phyloP scores from a whole-genome alignment of 2,888 invertebrate species.

The Cristatella mucedo region DNA sequence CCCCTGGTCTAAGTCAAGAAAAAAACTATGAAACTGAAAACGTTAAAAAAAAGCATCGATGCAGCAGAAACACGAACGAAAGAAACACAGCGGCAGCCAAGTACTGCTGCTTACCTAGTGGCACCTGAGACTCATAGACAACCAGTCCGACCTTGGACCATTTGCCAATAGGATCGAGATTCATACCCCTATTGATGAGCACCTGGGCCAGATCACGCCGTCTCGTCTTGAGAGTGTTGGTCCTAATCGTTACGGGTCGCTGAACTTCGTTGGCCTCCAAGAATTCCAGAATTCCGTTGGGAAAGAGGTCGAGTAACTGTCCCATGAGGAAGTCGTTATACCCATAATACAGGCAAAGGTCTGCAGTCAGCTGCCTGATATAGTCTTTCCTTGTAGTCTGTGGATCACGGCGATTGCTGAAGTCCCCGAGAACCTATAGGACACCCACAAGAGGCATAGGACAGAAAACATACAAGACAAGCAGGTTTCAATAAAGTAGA shows the following conservation, averaged over 20 bases:
- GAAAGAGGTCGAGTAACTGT: conserved; percentile 45
- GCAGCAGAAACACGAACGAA: neutral
- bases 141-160: conserved; percentile 98
- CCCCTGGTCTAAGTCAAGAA: too few relatives aligned
- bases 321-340: conserved; percentile 92
- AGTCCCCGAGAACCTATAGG: conserved; percentile 63
- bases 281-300: conserved; percentile 58
- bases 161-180: conserved; percentile 90
- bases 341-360: conserved; percentile 82
- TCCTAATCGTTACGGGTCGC: conserved; percentile 81
- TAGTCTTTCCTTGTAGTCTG: conserved; percentile 60
- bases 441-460: too few relatives aligned
- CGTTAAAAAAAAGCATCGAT: conserved; percentile 14
- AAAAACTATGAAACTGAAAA: conserved; percentile 11
- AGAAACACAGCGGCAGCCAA: neutral
- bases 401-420: conserved; percentile 42
- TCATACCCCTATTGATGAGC: conserved; percentile 86
- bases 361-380: conserved; percentile 56
- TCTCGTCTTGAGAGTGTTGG: conserved; percentile 75
- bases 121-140: conserved; percentile 84
- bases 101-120: conserved; percentile 51
- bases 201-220: conserved; percentile 82
- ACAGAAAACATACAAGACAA: neutral
- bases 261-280: conserved; percentile 89
- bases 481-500: too few relatives aligned